Percentiles rank a stretch among this genome's conserved stretches.
Conservation (phyloP, 2,113 vertebrate genomes). For the Heptranchias perlo region DNA sequence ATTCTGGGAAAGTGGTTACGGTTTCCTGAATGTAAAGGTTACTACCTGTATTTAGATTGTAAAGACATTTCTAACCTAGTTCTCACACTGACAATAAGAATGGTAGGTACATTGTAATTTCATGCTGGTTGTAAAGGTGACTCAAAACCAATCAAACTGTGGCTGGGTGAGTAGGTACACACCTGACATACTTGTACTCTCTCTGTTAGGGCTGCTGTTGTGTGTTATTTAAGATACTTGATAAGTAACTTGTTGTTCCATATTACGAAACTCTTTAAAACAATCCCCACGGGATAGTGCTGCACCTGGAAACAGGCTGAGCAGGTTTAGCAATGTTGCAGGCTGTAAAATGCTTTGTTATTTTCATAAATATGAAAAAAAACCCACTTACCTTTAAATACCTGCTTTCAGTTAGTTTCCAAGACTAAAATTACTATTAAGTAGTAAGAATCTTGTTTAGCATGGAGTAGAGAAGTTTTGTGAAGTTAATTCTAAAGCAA, state of each 20-base stretch:
- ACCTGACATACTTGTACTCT: background rate
- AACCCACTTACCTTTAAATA: background rate
- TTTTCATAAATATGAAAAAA: background rate
- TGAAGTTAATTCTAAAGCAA: background rate
- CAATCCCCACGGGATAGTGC: background rate
- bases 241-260: background rate
- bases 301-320: background rate
- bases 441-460: background rate
- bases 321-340: background rate
- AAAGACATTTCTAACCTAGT: background rate
- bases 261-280: background rate
- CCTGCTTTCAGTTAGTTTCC: background rate
- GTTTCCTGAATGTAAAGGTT: conserved; percentile 6
- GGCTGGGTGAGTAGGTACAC: background rate
- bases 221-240: background rate
- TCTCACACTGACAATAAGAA: conserved; percentile 5
- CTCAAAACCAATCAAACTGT: background rate
- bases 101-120: conserved; percentile 25
- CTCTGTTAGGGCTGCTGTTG: background rate
- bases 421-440: background rate
- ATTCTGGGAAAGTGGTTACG: background rate
- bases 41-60: no score
- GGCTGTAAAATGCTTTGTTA: background rate
- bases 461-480: background rate
- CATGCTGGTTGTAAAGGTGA: background rate